Evolutionary conservation across 2,113 vertebrate species (phyloP).

Genomic region (Austrofundulus limnaeus): DNA sequence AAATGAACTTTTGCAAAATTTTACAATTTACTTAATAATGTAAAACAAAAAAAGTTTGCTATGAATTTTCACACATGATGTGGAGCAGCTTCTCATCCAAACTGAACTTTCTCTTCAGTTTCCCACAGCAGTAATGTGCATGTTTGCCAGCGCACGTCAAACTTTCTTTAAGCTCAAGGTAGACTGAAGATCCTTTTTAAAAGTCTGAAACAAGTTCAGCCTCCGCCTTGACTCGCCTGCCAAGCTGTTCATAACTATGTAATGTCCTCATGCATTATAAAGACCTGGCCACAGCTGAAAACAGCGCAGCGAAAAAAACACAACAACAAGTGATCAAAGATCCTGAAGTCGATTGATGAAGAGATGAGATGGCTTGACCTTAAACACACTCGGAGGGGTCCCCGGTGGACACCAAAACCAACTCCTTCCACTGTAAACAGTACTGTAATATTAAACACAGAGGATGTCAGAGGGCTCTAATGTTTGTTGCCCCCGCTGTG

Average conservation of each 20-base stretch:
- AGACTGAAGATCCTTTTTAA: conserved; percentile 24
- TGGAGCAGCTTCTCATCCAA: background rate
- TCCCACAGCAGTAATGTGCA: background rate
- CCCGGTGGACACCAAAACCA: conserved; percentile 51
- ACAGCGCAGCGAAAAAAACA: conserved; percentile 68
- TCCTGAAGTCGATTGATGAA: conserved; percentile 65
- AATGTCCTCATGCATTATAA: conserved; percentile 76
- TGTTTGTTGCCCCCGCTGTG: conserved; percentile 68
- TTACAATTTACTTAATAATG: background rate
- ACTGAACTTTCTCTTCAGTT: conserved; percentile 4
- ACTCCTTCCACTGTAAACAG: conserved; percentile 73
- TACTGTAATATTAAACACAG: conserved; percentile 80
- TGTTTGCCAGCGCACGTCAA: conserved; percentile 8
- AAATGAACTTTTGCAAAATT: background rate
- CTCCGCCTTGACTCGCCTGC: conserved; percentile 57
- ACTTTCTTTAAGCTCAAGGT: conserved; percentile 41
- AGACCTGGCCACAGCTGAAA: conserved; percentile 70
- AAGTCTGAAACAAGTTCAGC: conserved; percentile 63
- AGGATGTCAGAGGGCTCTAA: conserved; percentile 63
- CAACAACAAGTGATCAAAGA: conserved; percentile 79
- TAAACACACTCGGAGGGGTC: conserved; percentile 70
- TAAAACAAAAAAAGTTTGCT: background rate
- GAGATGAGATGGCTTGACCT: conserved; percentile 75
- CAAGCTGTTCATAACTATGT: conserved; percentile 75
- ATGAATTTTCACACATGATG: background rate